Base-by-base conservation (phyloP, 2,888 invertebrate genomes). In the Limnephilus lunatus region DNA sequence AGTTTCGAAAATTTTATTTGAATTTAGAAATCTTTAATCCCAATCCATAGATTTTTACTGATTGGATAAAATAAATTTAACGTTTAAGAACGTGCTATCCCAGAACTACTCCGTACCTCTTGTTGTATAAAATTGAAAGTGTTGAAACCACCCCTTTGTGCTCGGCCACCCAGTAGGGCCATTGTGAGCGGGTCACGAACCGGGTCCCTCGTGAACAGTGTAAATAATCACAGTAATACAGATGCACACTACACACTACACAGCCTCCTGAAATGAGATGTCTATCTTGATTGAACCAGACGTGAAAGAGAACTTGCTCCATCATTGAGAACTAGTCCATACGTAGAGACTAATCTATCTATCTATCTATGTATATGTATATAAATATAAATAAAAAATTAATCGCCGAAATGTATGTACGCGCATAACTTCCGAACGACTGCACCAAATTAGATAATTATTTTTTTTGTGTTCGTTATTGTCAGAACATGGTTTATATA, bases 101-200 rank as follows among this genome's bases (percentile, higher is more conserved):
- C 53, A 25, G 25, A 68, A 68, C 53, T 25, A 19, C 53, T 68
- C 53, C 14, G 53, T 68, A 25, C 53, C 53, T 68, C 53, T 68
- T 14, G 48, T 39, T 85, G 85, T 87, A 31, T 87, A 87, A 68
- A 68, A 68, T 68, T 30, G 87, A 87, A 88, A 90, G 92, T 91
- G 92, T 93, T 93, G 92, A 93, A 93, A 92, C 90, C 31, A 83
- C 80, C 89, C 92, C 81, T 91, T 92, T 92, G 90, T 92, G 80
- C 68, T 19, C 85, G 92, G 85, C 92, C 92, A 92, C 92, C 92
- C 92, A 86, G 91, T 89, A 89, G 89, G 82, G 68, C 89, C 89
- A 91, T 92, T 92, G 92, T 91, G 90, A 35, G 48, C 89, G 83
- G 85, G 92, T 91, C 92, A 92, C 91, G 92, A 91, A 92, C 91